Conservation (phyloP, 2,888 invertebrate genomes). For the Pterostichus madidus region DNA sequence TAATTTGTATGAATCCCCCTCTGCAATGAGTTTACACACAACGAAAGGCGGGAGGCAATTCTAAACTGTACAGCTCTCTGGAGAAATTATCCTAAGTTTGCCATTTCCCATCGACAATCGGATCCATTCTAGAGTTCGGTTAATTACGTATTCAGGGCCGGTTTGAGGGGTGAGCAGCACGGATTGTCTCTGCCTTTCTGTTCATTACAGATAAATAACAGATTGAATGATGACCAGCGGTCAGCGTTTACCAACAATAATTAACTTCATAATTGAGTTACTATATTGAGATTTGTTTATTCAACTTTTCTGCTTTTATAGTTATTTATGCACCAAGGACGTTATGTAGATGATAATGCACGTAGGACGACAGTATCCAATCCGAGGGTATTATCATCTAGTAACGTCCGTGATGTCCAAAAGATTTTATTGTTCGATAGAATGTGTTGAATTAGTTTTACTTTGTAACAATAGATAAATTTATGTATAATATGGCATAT, state of each 20-base stretch:
- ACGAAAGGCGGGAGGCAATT: conserved; percentile 68
- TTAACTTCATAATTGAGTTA: conserved; percentile 3
- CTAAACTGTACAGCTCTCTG: conserved; percentile 73
- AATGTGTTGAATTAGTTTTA: too few species aligned
- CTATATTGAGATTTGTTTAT: not conserved
- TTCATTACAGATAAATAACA: conserved; percentile 66
- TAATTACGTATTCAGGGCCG: conserved; percentile 67
- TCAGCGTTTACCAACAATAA: conserved; percentile 11
- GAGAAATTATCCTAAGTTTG: conserved; percentile 73
- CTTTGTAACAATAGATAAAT: too few species aligned
- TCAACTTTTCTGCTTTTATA: too few species aligned
- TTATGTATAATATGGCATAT: too few species aligned
- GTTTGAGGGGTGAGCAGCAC: conserved; percentile 9
- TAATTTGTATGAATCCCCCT: conserved; percentile 17
- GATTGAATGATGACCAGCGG: conserved; percentile 3
- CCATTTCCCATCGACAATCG: conserved; percentile 68
- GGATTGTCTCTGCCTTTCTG: conserved; percentile 45
- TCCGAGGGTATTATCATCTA: too few species aligned
- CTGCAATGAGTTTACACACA: conserved; percentile 33
- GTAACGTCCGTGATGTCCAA: too few species aligned
- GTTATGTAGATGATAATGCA: too few species aligned
- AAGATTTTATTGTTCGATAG: too few species aligned
- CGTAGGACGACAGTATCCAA: too few species aligned
- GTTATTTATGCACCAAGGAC: too few species aligned
- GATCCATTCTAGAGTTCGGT: conserved; percentile 67